Evolutionary conservation across 2,888 invertebrate genomes (phyloP).

Genomic region (Ferdinandea cuprea): DNA sequence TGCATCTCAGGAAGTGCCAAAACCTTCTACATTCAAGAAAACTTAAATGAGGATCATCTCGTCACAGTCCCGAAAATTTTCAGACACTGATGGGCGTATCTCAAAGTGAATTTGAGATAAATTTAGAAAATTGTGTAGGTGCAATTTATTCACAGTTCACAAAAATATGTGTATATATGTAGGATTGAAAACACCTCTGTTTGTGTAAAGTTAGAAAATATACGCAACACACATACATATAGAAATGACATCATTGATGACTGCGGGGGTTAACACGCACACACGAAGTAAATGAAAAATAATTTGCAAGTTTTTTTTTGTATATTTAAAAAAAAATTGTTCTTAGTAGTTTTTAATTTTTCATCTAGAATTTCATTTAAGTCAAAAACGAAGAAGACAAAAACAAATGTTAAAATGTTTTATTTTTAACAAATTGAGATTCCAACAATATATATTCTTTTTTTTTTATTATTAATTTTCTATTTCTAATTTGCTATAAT

Average conservation of each 20-base stretch:
- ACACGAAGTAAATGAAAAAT: slow-evolving; percentile 5
- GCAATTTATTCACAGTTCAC: slow-evolving; percentile 62
- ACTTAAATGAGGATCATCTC: slow-evolving; percentile 32
- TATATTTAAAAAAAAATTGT: slow-evolving; percentile 7
- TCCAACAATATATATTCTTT: too few species aligned
- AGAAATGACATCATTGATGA: slow-evolving; percentile 55
- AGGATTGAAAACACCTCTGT: slow-evolving; percentile 28
- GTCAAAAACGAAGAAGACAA: background rate
- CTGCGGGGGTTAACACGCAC: background rate
- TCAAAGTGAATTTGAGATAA: slow-evolving; percentile 48
- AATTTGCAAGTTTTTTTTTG: slow-evolving; percentile 50
- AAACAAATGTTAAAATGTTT: slow-evolving; percentile 12
- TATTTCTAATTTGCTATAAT: background rate
- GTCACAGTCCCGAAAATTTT: slow-evolving; percentile 28
- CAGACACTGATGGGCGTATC: slow-evolving; percentile 40
- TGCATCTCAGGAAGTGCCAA: slow-evolving; percentile 42
- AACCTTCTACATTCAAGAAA: slow-evolving; percentile 18
- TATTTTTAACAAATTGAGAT: slow-evolving; percentile 28
- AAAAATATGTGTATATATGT: slow-evolving; percentile 35
- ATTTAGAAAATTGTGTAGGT: slow-evolving; percentile 75
- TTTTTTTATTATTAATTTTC: background rate
- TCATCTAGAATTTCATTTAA: slow-evolving; percentile 57
- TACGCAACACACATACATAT: slow-evolving; percentile 21
- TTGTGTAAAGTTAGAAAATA: slow-evolving; percentile 26
- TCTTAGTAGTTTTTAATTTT: slow-evolving; percentile 22